These are phyloP conservation scores for Pyrochroa serraticornis DNA, from an alignment of 2,888 invertebrate species.

Conservation along the genomic window DNA sequence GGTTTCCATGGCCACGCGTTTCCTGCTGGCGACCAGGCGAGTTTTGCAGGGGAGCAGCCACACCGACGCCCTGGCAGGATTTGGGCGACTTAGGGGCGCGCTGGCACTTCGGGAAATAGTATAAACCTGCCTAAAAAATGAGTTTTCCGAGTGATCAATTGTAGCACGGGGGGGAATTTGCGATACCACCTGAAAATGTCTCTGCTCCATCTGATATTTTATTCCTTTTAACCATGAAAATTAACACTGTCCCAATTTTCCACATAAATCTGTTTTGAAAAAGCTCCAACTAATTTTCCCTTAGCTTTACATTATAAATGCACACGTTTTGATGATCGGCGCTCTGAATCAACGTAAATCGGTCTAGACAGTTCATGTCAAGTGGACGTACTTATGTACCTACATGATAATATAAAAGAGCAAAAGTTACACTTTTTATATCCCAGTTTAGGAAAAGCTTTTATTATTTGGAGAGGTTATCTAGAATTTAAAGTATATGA, in stretches of 20 bases:
- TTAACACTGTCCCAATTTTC: too few relatives aligned
- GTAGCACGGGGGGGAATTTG: constrained; percentile 34
- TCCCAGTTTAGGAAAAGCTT: constrained; percentile 16
- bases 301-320: too few relatives aligned
- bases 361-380: too few relatives aligned
- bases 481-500: constrained; percentile 26
- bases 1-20: constrained; percentile 52
- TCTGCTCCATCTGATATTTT: not conserved
- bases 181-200: constrained; percentile 5
- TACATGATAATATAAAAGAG: constrained; percentile 7
- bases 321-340: too few relatives aligned
- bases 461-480: constrained; percentile 27
- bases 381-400: not conserved
- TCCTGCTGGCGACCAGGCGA: constrained; percentile 35
- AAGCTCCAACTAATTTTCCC: too few relatives aligned
- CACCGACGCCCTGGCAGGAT: constrained; percentile 21
- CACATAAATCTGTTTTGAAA: too few relatives aligned
- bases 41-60: constrained; percentile 11
- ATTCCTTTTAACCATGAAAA: not conserved
- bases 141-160: constrained; percentile 48
- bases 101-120: constrained; percentile 41
- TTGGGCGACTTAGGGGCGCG: constrained; percentile 36
- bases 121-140: constrained; percentile 41
- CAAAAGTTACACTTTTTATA: not conserved
- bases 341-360: too few relatives aligned